A percentile compares a stretch with the other conserved stretches of the same genome.
These are phyloP conservation scores for Isaurus tuberculatus DNA, from an alignment of 92 coral and sea anemone species.

Conservation along the genomic window DNA sequence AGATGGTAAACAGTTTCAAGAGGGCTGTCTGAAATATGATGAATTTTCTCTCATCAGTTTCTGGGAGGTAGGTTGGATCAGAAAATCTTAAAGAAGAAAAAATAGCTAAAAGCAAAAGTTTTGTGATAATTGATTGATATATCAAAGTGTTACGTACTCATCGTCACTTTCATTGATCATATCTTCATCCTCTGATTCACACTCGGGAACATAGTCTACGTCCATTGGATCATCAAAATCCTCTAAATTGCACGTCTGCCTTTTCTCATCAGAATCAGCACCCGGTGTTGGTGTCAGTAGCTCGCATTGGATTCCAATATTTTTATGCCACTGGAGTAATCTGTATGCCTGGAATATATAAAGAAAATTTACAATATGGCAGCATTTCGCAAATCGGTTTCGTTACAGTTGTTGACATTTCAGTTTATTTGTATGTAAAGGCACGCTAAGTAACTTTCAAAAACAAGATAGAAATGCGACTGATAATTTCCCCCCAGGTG, in stretches of 20 bases:
- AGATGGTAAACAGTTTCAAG: slow-evolving; percentile 44
- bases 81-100: slow-evolving; percentile 19
- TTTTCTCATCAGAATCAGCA: neutral
- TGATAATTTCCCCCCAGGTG: neutral
- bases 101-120: too few species aligned
- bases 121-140: neutral
- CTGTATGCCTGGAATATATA: neutral
- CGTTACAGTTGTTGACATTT: neutral
- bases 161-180: too few species aligned
- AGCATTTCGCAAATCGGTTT: neutral
- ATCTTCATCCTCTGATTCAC: too few species aligned
- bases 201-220: neutral
- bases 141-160: too few species aligned
- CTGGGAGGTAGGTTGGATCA: slow-evolving; percentile 36
- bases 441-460: neutral
- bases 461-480: neutral
- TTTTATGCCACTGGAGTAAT: neutral
- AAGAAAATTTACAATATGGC: neutral
- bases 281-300: neutral
- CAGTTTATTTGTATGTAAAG: neutral
- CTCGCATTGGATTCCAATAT: slow-evolving; percentile 16
- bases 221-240: neutral
- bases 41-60: too few species aligned
- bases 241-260: neutral
- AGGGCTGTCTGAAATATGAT: slow-evolving; percentile 41